Evolutionary conservation across 2,113 vertebrate genomes (phyloP).

Genomic region (Misgurnus anguillicaudatus): DNA sequence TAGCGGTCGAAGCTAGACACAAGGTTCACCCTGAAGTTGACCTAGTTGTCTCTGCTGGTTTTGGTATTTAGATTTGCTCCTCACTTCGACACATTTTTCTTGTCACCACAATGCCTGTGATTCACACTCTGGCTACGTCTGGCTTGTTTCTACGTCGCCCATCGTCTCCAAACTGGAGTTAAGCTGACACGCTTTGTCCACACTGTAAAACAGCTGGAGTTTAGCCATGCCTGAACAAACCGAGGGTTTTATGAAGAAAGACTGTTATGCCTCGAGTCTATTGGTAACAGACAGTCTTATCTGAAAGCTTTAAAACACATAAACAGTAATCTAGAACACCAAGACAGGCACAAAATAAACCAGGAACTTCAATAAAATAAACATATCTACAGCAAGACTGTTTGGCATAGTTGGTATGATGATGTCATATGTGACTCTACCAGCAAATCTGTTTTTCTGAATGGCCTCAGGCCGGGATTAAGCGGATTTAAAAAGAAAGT

Average conservation of each 20-base stretch:
- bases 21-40: not conserved
- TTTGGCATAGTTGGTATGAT: no score
- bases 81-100: not conserved
- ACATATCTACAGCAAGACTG: no score
- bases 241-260: constrained; percentile 54
- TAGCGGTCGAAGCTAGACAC: not conserved
- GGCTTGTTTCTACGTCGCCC: not conserved
- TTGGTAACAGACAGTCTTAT: not conserved
- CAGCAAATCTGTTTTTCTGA: no score
- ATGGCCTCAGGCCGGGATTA: no score
- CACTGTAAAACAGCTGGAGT: constrained; percentile 58
- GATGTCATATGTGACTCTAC: no score
- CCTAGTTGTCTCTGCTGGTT: not conserved
- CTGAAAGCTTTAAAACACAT: not conserved
- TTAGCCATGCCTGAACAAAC: constrained; percentile 39
- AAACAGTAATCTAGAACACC: not conserved
- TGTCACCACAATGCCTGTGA: constrained; percentile 27
- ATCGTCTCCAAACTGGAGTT: constrained; percentile 16
- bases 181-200: constrained; percentile 2
- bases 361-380: not conserved
- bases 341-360: not conserved
- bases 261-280: constrained; percentile 32
- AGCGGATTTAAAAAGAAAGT: no score
- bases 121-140: constrained; percentile 11
- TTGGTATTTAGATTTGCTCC: not conserved